These are phyloP conservation scores for Berghia stephanieae DNA, from an alignment of 1,140 invertebrate genomes.

Conservation along the genomic window DNA sequence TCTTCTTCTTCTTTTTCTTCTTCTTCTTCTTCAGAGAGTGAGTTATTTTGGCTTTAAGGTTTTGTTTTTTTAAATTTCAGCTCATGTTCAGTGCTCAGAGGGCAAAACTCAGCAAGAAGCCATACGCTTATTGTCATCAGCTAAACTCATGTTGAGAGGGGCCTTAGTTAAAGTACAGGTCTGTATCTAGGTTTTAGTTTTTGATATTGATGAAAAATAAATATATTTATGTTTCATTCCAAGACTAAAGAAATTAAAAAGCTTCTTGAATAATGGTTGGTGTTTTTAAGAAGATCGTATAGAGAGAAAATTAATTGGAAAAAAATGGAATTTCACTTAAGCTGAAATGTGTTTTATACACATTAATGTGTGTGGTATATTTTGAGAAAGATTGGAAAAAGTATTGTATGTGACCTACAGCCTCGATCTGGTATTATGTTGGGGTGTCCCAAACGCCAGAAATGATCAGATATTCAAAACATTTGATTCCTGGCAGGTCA, in stretches of 20 bases:
- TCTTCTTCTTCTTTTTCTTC: neutral
- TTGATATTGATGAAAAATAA: neutral
- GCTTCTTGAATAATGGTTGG: neutral
- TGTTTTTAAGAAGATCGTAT: neutral
- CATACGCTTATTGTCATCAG: constrained; percentile 45
- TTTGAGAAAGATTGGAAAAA: too few species aligned
- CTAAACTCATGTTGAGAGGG: constrained; percentile 56
- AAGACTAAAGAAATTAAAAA: neutral
- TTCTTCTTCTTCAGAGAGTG: neutral
- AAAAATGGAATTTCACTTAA: too few species aligned
- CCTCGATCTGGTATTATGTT: too few species aligned
- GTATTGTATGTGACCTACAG: too few species aligned
- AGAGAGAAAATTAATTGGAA: neutral
- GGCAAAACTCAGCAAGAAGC: constrained; percentile 20
- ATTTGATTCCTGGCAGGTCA: too few species aligned
- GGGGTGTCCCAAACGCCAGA: too few species aligned
- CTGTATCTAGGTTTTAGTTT: constrained; percentile 16
- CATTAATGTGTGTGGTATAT: too few species aligned
- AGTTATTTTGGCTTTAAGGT: neutral
- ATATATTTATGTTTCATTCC: neutral
- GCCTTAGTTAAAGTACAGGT: constrained; percentile 55
- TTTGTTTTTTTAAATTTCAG: constrained; percentile 34
- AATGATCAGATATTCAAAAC: too few species aligned
- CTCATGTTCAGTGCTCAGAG: constrained; percentile 24
- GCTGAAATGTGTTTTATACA: too few species aligned